These are phyloP conservation scores for Pterocles orientalis DNA, from an alignment of 2,113 vertebrate species.

Conservation along the genomic window DNA sequence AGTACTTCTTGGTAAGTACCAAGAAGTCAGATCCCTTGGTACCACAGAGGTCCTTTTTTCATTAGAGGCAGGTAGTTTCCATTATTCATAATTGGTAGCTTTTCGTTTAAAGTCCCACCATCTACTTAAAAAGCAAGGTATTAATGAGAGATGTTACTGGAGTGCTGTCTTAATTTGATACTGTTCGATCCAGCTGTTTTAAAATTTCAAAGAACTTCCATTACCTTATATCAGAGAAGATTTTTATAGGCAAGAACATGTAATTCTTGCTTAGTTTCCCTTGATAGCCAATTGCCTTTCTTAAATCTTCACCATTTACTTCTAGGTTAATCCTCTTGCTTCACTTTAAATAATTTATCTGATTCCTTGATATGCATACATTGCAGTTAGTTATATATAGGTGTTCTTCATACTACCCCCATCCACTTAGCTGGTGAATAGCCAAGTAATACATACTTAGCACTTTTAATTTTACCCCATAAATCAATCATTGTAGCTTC, in stretches of 20 bases:
- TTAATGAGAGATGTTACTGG: constrained; percentile 17
- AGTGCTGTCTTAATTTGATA: constrained; percentile 38
- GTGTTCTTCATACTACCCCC: neutral
- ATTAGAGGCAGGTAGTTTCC: constrained; percentile 32
- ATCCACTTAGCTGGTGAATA: constrained; percentile 19
- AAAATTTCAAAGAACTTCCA: constrained; percentile 22
- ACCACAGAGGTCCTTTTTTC: neutral
- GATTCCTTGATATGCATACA: neutral
- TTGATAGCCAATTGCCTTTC: neutral
- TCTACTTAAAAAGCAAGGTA: constrained; percentile 29
- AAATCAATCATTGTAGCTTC: constrained; percentile 21
- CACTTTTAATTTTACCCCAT: constrained; percentile 26
- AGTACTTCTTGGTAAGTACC: constrained; percentile 31
- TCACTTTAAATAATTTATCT: neutral
- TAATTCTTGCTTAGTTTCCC: constrained; percentile 25
- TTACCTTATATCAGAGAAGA: neutral
- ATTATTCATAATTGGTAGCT: neutral
- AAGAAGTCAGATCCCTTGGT: constrained; percentile 45
- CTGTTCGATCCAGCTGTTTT: constrained; percentile 9
- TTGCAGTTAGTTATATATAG: constrained; percentile 2
- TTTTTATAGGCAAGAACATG: constrained; percentile 4
- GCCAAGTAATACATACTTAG: constrained; percentile 11
- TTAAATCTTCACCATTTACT: constrained; percentile 23
- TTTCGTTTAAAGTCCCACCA: neutral
- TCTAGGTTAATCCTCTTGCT: neutral